phyloP scores from a whole-genome alignment of 1,140 invertebrate genomes.

The Probaryconus sp. region DNA sequence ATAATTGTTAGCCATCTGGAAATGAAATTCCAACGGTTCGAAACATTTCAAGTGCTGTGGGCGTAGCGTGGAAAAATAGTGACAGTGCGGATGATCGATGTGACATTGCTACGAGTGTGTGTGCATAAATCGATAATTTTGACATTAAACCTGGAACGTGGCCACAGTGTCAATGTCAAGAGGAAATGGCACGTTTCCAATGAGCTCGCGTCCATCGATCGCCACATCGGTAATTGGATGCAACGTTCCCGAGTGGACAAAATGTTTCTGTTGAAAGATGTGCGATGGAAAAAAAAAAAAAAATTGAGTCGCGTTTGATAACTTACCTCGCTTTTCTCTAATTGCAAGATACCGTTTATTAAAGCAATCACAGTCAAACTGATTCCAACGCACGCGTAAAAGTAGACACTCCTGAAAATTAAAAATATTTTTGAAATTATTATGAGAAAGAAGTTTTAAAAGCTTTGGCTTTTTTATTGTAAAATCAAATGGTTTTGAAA shows the following conservation, averaged over 20 bases:
- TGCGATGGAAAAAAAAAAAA: not conserved
- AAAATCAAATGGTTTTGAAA: too few relatives aligned
- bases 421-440: conserved; percentile 6
- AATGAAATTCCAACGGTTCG: too few relatives aligned
- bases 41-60: not conserved
- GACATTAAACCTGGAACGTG: conserved; percentile 64
- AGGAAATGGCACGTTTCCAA: conserved; percentile 69
- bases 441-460: too few relatives aligned
- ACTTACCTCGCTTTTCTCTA: conserved; percentile 74
- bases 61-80: not conserved
- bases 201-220: conserved; percentile 58
- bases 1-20: too few relatives aligned
- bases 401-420: conserved; percentile 67
- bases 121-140: conserved; percentile 51
- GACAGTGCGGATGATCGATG: conserved; percentile 11
- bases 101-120: conserved; percentile 8
- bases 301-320: conserved; percentile 11
- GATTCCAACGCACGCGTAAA: conserved; percentile 67
- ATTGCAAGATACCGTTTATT: conserved; percentile 71
- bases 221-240: not conserved
- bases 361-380: conserved; percentile 67
- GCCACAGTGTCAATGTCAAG: conserved; percentile 67
- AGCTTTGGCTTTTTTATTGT: too few relatives aligned
- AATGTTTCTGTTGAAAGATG: too few relatives aligned
- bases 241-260: too few relatives aligned